Evolutionary conservation across 2,113 vertebrate species (phyloP).

Genomic region (Asarcornis scutulata): DNA sequence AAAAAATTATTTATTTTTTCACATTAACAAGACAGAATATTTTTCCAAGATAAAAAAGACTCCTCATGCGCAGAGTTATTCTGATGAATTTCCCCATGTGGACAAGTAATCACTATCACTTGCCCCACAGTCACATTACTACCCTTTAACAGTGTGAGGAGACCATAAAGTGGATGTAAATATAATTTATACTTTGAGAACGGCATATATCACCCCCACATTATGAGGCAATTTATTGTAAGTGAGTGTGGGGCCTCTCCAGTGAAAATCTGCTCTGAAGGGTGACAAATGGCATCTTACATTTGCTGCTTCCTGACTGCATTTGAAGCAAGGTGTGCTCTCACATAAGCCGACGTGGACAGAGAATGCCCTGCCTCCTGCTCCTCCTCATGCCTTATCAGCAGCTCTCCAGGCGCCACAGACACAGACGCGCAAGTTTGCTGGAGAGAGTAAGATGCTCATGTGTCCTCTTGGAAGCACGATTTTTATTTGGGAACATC

Average conservation of each 20-base stretch:
- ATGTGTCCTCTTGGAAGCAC: background rate
- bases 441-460: background rate
- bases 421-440: background rate
- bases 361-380: background rate
- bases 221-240: background rate
- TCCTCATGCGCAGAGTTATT: background rate
- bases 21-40: background rate
- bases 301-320: background rate
- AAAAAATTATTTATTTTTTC: background rate
- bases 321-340: constrained; percentile 14
- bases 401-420: background rate
- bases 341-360: background rate
- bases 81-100: background rate
- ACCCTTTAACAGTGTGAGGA: background rate
- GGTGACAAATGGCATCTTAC: background rate
- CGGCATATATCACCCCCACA: background rate
- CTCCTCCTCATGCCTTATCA: background rate
- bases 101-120: background rate
- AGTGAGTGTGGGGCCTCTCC: background rate
- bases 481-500: constrained; percentile 40
- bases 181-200: constrained; percentile 13
- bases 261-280: background rate
- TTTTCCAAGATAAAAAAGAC: background rate
- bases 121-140: background rate
- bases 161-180: background rate